A percentile compares a stretch with the other conserved stretches of the same genome.
Evolutionary conservation across 2,888 invertebrate genomes (phyloP).

Genomic region (Dendrolimus pini): DNA sequence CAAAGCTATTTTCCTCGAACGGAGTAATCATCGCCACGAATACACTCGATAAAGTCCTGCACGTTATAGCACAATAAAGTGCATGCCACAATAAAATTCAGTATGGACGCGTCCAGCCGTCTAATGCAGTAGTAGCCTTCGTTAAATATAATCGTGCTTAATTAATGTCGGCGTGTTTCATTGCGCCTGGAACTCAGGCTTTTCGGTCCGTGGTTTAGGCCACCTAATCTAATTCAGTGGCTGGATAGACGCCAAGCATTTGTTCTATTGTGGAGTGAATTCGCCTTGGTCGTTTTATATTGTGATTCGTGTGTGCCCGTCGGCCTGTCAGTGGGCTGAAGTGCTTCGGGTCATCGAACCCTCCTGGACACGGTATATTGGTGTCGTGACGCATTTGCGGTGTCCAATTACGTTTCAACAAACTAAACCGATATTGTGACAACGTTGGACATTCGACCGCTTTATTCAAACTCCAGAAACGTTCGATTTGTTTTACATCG

Average conservation of each 20-base stretch:
- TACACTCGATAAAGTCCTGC: not conserved
- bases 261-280: slow-evolving; percentile 60
- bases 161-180: not conserved
- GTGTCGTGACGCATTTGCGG: slow-evolving; percentile 37
- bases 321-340: slow-evolving; percentile 26
- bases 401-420: slow-evolving; percentile 33
- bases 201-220: slow-evolving; percentile 27
- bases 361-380: slow-evolving; percentile 39
- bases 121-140: not conserved
- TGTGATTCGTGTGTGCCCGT: slow-evolving; percentile 44
- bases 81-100: not conserved
- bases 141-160: not conserved
- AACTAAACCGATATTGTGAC: slow-evolving; percentile 12
- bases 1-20: not conserved
- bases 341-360: slow-evolving; percentile 53
- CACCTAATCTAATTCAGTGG: slow-evolving; percentile 57
- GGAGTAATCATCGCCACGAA: not conserved
- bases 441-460: slow-evolving; percentile 27
- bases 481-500: slow-evolving; percentile 11
- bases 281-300: slow-evolving; percentile 50
- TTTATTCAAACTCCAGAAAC: slow-evolving; percentile 1
- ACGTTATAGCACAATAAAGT: not conserved
- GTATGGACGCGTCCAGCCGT: not conserved
- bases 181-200: slow-evolving; percentile 1
- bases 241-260: slow-evolving; percentile 67